A percentile compares a stretch with the other conserved stretches of the same genome.
phyloP scores from a whole-genome alignment of 2,797 vertebrate genomes.

The Melanogrammus aeglefinus region DNA sequence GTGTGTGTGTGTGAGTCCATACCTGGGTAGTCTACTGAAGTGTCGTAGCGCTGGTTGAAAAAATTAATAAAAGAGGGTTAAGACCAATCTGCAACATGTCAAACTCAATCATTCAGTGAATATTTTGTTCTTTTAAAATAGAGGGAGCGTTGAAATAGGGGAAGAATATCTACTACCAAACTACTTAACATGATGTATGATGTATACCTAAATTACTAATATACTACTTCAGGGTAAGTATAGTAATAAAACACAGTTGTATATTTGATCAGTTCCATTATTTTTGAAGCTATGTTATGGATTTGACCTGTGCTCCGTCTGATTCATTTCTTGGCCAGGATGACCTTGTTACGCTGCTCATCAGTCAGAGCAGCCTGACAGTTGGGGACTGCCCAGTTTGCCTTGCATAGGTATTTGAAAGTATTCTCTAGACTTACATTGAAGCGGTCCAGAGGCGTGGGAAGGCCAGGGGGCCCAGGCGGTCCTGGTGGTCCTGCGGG shows the following conservation, averaged over 20 bases:
- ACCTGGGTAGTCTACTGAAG: slow-evolving; percentile 68
- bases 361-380: not conserved
- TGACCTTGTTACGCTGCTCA: not conserved
- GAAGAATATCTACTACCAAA: not conserved
- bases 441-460: slow-evolving; percentile 69
- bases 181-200: not conserved
- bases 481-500: slow-evolving; percentile 76
- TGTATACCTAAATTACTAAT: not conserved
- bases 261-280: no score
- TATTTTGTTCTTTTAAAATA: not conserved
- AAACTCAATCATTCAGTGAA: not conserved
- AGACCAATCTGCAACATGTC: not conserved
- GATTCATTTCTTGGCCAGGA: not conserved
- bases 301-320: not conserved
- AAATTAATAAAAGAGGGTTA: slow-evolving; percentile 5
- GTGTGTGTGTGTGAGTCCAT: slow-evolving; percentile 23
- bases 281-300: not conserved
- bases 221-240: no score
- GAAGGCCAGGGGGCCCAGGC: slow-evolving; percentile 75
- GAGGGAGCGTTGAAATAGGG: not conserved
- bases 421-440: slow-evolving; percentile 60
- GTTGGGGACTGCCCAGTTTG: not conserved
- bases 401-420: not conserved
- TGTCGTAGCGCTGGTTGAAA: slow-evolving; percentile 62
- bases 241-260: no score